A percentile compares a stretch with the other conserved stretches of the same genome.
Evolutionary conservation across 64 coral and sea anemone species (phyloP).

Genomic region (Actinia tenebrosa): DNA sequence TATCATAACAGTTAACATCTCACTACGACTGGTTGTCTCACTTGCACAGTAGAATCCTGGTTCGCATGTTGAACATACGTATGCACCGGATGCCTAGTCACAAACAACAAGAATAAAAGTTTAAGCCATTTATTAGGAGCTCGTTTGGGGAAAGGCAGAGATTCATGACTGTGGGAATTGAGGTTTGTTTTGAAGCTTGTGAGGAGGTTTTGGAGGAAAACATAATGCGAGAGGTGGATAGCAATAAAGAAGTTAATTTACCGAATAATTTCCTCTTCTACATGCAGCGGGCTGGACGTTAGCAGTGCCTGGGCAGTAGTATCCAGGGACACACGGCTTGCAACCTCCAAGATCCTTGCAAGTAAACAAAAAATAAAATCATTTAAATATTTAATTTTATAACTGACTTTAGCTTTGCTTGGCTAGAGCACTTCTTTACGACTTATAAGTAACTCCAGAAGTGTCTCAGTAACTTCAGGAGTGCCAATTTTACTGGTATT

Average conservation of each 20-base stretch:
- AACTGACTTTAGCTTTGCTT: too few species aligned
- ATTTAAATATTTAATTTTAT: too few species aligned
- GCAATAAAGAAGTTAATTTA: slow-evolving; percentile 14
- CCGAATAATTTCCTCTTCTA: slow-evolving; percentile 80
- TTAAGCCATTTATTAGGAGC: background rate
- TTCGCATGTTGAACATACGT: slow-evolving; percentile 66
- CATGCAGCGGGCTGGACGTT: slow-evolving; percentile 75
- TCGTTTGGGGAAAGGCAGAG: too few species aligned
- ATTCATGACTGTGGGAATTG: too few species aligned
- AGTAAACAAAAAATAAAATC: background rate
- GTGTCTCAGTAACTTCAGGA: too few species aligned
- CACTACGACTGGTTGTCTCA: slow-evolving; percentile 66
- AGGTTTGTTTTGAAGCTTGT: too few species aligned
- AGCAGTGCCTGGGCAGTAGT: slow-evolving; percentile 68
- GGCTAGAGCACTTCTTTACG: too few species aligned
- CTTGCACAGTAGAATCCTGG: slow-evolving; percentile 86
- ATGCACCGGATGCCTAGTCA: slow-evolving; percentile 68
- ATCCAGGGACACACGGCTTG: slow-evolving; percentile 89
- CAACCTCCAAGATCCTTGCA: slow-evolving; percentile 38
- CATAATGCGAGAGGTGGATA: too few species aligned
- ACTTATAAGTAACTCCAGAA: too few species aligned
- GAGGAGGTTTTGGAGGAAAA: background rate
- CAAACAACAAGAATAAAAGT: background rate
- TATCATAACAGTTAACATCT: slow-evolving; percentile 70
- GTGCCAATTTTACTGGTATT: too few species aligned